Conservation (phyloP, 2,113 vertebrate species). For the Rhynchomys soricoides region DNA sequence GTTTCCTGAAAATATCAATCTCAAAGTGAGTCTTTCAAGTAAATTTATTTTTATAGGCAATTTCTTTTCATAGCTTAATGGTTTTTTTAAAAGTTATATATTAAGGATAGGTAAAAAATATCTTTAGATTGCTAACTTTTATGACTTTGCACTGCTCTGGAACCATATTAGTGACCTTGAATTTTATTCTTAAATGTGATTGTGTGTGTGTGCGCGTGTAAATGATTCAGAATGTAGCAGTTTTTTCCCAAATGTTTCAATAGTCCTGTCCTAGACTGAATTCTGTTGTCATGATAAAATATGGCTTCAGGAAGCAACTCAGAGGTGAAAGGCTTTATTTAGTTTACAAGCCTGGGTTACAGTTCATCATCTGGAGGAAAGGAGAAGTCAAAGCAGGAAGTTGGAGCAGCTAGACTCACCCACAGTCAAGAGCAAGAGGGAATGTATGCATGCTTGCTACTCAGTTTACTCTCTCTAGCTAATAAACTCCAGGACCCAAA, state of each 20-base stretch:
- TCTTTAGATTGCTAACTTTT: slow-evolving; percentile 3
- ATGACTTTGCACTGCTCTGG: slow-evolving; percentile 1
- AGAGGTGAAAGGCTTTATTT: background rate
- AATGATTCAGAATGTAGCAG: background rate
- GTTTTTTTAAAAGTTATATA: background rate
- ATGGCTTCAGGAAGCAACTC: background rate
- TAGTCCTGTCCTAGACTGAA: background rate
- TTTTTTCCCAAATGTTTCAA: slow-evolving; percentile 6
- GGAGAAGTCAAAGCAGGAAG: background rate
- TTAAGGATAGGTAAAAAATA: background rate
- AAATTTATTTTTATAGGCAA: background rate
- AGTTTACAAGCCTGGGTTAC: background rate
- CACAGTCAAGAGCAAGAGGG: background rate
- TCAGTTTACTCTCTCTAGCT: background rate
- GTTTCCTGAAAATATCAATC: slow-evolving; percentile 22
- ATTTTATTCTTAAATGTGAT: background rate
- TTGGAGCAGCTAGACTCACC: background rate
- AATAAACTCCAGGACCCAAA: background rate
- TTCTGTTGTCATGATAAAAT: background rate
- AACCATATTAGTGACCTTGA: background rate
- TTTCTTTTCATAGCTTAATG: slow-evolving; percentile 39
- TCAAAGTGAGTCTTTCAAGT: slow-evolving; percentile 2
- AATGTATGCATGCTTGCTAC: background rate
- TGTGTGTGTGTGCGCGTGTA: background rate
- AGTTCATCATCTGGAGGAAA: too few relatives aligned